Evolutionary conservation across 2,888 invertebrate species (phyloP), one percentile per base, ranked within the genome.

Genomic region (Polymixis flavicincta): DNA sequence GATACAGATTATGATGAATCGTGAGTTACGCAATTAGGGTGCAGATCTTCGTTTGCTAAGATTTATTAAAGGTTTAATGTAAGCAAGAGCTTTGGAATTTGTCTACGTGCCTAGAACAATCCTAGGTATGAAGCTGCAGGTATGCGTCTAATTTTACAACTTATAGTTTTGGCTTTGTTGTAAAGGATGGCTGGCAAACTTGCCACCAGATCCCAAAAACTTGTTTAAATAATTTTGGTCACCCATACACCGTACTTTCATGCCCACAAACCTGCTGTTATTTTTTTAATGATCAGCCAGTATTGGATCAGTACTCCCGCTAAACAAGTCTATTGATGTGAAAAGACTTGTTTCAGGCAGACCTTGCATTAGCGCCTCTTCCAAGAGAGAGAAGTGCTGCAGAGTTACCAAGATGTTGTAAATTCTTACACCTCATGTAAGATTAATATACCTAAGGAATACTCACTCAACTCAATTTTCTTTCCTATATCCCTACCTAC

Each of bases 141-240:
- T 71, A 55, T 77, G 32, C 14, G 55, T 71, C 42, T 71, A 70
- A 76, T 63, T 78, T 22, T 65, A 45, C n/a, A 32, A 72, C 71
- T 14, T 19, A 32, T 42, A 42, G 28, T 63, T 63, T 45, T 52
- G 6, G 42, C 8, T 25, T 57, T 37, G 22, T 19, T 63, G 55
- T 25, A 77, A 19, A 42, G 32, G 17, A 42, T 78, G 45, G 32
- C 57, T 78, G 50, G 32, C 28, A 52, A 52, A 55, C 42, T 22
- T 52, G 4, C 19, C 55, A 50, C 28, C 19, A 48, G 11, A 22
- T 45, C 25, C 11, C 22, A 25, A 37, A 37, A 25, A 76, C n/a
- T 37, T 42, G 5, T 17, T 45, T 54, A 8, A 45, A 8, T n/a
- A 52, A 6, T 11, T 9, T n/a, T n/a, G 32, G 11, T 19, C n/a